Evolutionary conservation across 2,888 invertebrate species (phyloP).

Genomic region (Desoria tigrina): DNA sequence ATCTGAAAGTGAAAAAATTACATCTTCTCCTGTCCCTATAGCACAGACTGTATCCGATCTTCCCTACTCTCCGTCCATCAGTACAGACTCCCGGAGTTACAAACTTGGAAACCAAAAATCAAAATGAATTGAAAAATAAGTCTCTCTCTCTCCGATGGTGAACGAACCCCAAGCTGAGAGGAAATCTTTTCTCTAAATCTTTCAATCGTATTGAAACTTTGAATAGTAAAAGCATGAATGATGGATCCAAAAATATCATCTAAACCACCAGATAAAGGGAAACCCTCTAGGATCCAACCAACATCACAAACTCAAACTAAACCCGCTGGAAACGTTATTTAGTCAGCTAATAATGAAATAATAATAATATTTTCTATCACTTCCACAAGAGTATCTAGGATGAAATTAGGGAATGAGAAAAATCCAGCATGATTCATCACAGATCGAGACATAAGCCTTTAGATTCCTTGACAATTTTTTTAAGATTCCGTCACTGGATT

Average conservation of each 20-base stretch:
- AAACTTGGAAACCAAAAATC: slow-evolving; percentile 11
- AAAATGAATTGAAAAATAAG: not conserved
- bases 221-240: slow-evolving; percentile 4
- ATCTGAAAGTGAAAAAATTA: slow-evolving; percentile 9
- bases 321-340: not conserved
- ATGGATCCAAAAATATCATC: not conserved
- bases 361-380: too few relatives aligned
- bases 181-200: slow-evolving; percentile 10
- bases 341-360: slow-evolving; percentile 2
- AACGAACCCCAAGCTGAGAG: slow-evolving; percentile 5
- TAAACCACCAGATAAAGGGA: slow-evolving; percentile 1
- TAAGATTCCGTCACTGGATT: slow-evolving; percentile 34
- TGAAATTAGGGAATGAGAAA: not conserved
- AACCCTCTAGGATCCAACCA: not conserved
- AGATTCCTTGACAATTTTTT: slow-evolving; percentile 16
- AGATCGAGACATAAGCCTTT: slow-evolving; percentile 10
- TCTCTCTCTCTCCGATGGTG: not conserved
- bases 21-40: too few relatives aligned
- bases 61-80: not conserved
- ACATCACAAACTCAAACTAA: not conserved
- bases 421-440: slow-evolving; percentile 17
- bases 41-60: slow-evolving; percentile 1
- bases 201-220: not conserved
- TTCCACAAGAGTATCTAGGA: too few relatives aligned
- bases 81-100: not conserved